phyloP scores from a whole-genome alignment of 2,113 vertebrate genomes.

The Neodon shergylaensis region DNA sequence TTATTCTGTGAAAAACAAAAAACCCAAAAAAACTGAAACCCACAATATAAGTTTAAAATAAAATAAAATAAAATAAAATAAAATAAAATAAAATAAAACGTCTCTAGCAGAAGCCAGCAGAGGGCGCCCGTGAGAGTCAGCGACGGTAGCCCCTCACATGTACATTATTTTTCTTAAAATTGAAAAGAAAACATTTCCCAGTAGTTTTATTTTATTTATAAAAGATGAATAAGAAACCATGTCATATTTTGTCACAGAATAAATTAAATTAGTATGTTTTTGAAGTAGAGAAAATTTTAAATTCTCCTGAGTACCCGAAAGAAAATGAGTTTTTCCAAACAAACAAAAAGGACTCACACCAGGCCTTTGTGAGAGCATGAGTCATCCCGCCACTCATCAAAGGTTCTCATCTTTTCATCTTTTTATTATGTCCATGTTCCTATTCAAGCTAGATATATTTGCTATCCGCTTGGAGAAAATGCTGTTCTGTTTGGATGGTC shows the following conservation, averaged over 20 bases:
- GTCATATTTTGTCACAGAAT: not conserved
- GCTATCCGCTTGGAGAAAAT: conserved; percentile 2
- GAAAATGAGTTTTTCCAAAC: conserved; percentile 56
- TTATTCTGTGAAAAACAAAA: not conserved
- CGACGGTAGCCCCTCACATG: not conserved
- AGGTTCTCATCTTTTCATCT: not conserved
- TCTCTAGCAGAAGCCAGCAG: conserved; percentile 69
- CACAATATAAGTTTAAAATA: too few species aligned
- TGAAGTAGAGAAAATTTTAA: conserved; percentile 8
- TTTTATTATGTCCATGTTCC: not conserved
- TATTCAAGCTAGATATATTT: conserved; percentile 39
- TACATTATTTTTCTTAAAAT: not conserved
- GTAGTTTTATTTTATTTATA: not conserved
- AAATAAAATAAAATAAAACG: too few species aligned
- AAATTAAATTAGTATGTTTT: conserved; percentile 38
- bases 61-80: not conserved
- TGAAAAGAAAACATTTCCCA: conserved; percentile 16
- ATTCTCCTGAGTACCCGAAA: not conserved
- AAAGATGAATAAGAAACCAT: conserved; percentile 33
- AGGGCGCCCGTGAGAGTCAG: conserved; percentile 70
- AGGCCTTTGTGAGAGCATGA: conserved; percentile 38
- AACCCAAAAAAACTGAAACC: not conserved
- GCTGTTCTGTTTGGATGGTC: not conserved
- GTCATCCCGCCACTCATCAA: not conserved
- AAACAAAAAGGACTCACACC: not conserved